Base-by-base conservation (phyloP, 2,888 invertebrate genomes). In the Bruchidius siliquastri region DNA sequence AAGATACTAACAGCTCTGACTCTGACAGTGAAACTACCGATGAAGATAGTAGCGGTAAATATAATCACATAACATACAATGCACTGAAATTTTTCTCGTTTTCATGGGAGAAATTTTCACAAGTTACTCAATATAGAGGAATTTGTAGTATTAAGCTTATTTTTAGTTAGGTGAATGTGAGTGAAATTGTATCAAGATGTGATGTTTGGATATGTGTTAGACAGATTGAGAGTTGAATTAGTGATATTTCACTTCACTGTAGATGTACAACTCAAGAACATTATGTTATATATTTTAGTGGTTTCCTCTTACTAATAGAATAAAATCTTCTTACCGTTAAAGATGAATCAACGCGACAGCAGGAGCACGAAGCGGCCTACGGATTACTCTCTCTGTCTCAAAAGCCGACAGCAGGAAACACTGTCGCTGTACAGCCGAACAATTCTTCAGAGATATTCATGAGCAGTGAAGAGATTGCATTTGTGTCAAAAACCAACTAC, bases 321-420 rank as follows among this genome's bases (percentile, higher is more conserved):
- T 26, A 26, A 26, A 4, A 26, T 8, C 26, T 26, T 4, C 26
- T 26, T 26, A 26, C 8, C 26, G 2, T 26, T 2, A 26, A 2
- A 79, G 92, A 92, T 85, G 91, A 91, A 79, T 91, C 90, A 76
- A 92, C 92, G 10, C 88, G 92, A n/a, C 86, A 92, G 77, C 92
- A 92, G 80, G 96, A 96, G 85, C 94, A 95, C 80, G 96, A 96
- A 87, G 95, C 95, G 8, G 96, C 95, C 0, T 92, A 93, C 80
- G 93, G 95, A 82, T 87, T 96, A 74, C 86, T 96, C 68, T 94
- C 94, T 66, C 87, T 96, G 69, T 92, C 93, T 3, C 92, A 89
- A 79, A 88, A 88, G 74, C 87, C 86, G 21, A 81, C 87, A 0
- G 82, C 84, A 72, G 80, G 77, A 30, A 74, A 79, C 3, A 74